These are phyloP conservation scores for Apis laboriosa DNA, from an alignment of 1,140 invertebrate species.

Conservation along the genomic window DNA sequence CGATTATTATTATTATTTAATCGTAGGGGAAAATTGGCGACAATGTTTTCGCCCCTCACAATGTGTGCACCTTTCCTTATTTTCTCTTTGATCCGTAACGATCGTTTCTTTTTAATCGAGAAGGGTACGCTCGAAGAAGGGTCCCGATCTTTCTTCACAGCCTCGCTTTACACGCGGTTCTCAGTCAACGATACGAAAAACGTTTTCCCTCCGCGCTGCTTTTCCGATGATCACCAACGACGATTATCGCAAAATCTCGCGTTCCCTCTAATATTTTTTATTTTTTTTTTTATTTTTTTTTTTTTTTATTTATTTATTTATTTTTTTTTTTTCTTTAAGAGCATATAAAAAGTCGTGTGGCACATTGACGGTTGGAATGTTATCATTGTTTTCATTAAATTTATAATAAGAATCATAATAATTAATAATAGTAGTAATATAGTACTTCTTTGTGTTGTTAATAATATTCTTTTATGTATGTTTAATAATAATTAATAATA, in stretches of 20 bases:
- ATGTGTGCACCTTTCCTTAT: constrained; percentile 13
- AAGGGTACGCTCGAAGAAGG: constrained; percentile 8
- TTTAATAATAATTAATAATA: constrained; percentile 72
- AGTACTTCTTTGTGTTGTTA: constrained; percentile 78
- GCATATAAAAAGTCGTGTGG: constrained; percentile 81
- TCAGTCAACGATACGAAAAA: constrained; percentile 11
- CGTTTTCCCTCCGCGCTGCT: constrained; percentile 46
- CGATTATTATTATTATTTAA: neutral
- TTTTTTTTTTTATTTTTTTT: constrained; percentile 35
- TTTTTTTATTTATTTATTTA: neutral
- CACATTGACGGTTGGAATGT: constrained; percentile 82
- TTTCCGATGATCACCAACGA: constrained; percentile 51
- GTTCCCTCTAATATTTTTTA: constrained; percentile 32
- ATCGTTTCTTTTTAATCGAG: neutral
- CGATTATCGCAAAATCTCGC: constrained; percentile 51
- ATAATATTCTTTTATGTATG: constrained; percentile 79
- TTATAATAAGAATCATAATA: constrained; percentile 71
- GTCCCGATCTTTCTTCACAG: constrained; percentile 32
- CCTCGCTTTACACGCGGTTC: neutral
- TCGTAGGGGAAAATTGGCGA: neutral
- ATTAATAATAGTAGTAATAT: constrained; percentile 74
- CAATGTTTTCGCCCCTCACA: neutral
- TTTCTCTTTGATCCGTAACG: constrained; percentile 4
- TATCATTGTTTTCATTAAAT: constrained; percentile 77
- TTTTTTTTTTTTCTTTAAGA: constrained; percentile 64